Percentiles rank a stretch among this genome's conserved stretches.
phyloP scores from a whole-genome alignment of 1,140 invertebrate species.

The Drosophila repletoides region DNA sequence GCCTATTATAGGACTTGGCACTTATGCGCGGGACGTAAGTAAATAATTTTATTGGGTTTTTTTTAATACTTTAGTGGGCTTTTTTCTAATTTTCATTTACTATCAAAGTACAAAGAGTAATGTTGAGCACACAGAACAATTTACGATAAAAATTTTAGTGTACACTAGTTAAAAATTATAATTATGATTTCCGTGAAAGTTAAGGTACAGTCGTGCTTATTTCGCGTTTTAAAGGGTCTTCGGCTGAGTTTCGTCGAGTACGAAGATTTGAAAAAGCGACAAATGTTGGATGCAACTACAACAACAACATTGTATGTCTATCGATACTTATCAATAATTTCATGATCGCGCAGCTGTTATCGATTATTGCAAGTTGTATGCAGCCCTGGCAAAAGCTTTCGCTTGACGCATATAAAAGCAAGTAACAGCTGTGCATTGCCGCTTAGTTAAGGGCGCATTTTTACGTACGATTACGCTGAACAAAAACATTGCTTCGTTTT shows the following conservation, averaged over 20 bases:
- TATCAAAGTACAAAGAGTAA: too few relatives aligned
- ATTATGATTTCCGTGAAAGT: background rate
- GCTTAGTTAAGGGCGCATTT: constrained; percentile 31
- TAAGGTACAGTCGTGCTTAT: constrained; percentile 13
- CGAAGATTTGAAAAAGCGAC: background rate
- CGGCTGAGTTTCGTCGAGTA: background rate
- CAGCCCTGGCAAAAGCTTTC: constrained; percentile 34
- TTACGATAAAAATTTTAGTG: background rate
- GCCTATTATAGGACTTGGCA: constrained; percentile 55
- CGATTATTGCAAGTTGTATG: background rate
- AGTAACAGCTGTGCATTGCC: constrained; percentile 41
- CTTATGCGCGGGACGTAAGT: constrained; percentile 50
- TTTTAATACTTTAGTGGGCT: background rate
- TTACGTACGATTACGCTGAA: background rate
- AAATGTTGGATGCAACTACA: background rate
- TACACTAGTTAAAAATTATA: too few relatives aligned
- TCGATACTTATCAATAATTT: constrained; percentile 6
- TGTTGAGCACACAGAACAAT: background rate
- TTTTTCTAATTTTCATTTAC: background rate
- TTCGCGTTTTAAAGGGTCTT: constrained; percentile 1
- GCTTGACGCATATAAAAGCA: constrained; percentile 47
- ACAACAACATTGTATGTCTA: background rate
- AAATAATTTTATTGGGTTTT: background rate
- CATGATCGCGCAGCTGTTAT: constrained; percentile 33
- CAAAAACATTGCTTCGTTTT: background rate